Percentiles rank a stretch among this genome's conserved stretches.
These are phyloP conservation scores for Troides oblongomaculatus DNA, from an alignment of 2,888 invertebrate species.

Conservation along the genomic window DNA sequence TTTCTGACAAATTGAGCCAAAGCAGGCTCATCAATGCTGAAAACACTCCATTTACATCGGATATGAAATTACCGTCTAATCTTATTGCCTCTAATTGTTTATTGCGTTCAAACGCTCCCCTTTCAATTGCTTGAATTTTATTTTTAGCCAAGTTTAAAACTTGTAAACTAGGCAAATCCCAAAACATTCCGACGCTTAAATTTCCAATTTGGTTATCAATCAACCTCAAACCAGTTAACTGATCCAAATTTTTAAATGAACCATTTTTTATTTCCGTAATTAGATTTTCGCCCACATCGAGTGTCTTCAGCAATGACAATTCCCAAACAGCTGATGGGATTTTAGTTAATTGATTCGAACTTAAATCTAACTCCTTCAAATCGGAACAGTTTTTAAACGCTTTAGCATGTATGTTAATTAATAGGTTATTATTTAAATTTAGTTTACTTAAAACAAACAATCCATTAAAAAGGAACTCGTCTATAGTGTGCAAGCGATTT, in stretches of 20 bases:
- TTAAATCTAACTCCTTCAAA: constrained; percentile 92
- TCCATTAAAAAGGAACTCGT: constrained; percentile 90
- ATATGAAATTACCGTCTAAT: constrained; percentile 91
- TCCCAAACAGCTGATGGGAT: constrained; percentile 91
- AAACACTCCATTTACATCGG: constrained; percentile 94
- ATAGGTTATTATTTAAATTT: constrained; percentile 90
- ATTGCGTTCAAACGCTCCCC: constrained; percentile 90
- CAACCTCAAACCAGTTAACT: constrained; percentile 91
- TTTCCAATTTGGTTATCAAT: constrained; percentile 95
- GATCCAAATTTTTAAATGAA: constrained; percentile 90
- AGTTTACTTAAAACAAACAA: constrained; percentile 90
- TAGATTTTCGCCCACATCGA: constrained; percentile 95
- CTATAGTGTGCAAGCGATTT: constrained; percentile 90
- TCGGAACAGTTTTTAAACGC: constrained; percentile 94
- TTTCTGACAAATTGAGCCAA: constrained; percentile 94
- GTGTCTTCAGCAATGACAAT: constrained; percentile 89
- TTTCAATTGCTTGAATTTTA: constrained; percentile 90
- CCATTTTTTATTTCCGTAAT: constrained; percentile 91
- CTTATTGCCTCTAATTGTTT: constrained; percentile 91
- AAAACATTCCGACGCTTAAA: constrained; percentile 90
- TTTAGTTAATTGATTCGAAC: constrained; percentile 89
- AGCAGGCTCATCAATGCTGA: constrained; percentile 89
- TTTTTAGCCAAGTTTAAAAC: constrained; percentile 94
- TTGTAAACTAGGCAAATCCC: constrained; percentile 90
- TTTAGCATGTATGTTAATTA: constrained; percentile 86